Evolutionary conservation across 1,140 invertebrate genomes (phyloP).

Genomic region (Cotesia typhae): DNA sequence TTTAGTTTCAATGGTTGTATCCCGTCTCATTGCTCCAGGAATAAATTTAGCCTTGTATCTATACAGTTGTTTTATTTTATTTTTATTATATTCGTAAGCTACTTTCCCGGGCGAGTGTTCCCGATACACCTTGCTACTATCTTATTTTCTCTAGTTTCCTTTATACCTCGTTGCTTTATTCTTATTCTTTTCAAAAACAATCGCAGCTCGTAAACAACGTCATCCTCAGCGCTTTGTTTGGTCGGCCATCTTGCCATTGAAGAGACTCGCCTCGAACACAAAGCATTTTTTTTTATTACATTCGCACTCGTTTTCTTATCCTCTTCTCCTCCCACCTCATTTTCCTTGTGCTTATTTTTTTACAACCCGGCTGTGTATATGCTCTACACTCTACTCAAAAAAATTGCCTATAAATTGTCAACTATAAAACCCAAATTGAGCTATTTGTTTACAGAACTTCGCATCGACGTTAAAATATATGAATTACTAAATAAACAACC

Average conservation of each 20-base stretch:
- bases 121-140: slow-evolving; percentile 12
- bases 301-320: slow-evolving; percentile 9
- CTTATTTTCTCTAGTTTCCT: slow-evolving; percentile 16
- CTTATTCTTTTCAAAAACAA: slow-evolving; percentile 52
- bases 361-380: background rate
- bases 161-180: slow-evolving; percentile 21
- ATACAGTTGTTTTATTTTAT: background rate
- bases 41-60: slow-evolving; percentile 20
- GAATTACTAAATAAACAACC: too few species aligned
- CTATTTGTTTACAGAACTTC: too few species aligned
- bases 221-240: slow-evolving; percentile 52
- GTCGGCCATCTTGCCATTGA: slow-evolving; percentile 43
- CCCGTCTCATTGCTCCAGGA: background rate
- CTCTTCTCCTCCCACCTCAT: slow-evolving; percentile 5
- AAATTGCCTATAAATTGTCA: too few species aligned
- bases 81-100: slow-evolving; percentile 20
- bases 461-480: too few species aligned
- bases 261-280: slow-evolving; percentile 19
- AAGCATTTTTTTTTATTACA: slow-evolving; percentile 18
- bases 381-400: background rate
- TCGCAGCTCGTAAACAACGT: slow-evolving; percentile 55
- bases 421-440: too few species aligned
- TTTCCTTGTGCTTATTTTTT: background rate
- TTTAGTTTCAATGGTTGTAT: background rate
- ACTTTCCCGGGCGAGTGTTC: slow-evolving; percentile 21